Evolutionary conservation across 2,797 vertebrate species (phyloP).

Genomic region (Chelonia mydas): DNA sequence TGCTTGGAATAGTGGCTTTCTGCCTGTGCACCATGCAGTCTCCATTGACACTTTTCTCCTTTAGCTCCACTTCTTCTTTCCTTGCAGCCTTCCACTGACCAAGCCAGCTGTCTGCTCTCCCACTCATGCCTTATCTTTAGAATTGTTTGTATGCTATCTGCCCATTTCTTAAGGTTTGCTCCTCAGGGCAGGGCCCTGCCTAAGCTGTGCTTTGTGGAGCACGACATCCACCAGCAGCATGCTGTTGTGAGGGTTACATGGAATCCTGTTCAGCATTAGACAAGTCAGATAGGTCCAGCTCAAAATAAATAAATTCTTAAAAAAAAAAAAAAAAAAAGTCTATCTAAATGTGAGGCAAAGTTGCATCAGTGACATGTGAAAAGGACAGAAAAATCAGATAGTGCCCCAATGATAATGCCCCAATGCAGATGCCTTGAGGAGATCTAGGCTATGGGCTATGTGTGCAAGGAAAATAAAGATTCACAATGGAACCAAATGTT

Average conservation of each 20-base stretch:
- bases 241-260: background rate
- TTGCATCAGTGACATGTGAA: constrained; percentile 20
- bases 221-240: background rate
- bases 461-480: constrained; percentile 12
- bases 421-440: background rate
- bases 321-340: constrained; percentile 26
- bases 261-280: background rate
- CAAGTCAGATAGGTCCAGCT: background rate
- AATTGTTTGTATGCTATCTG: constrained; percentile 22
- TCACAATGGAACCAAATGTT: background rate
- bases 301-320: background rate
- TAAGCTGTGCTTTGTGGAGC: background rate
- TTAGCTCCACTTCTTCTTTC: fast-evolving
- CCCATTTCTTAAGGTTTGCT: background rate
- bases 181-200: background rate
- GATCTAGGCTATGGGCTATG: constrained; percentile 37
- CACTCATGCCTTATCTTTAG: background rate
- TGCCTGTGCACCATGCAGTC: background rate
- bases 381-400: constrained; percentile 27
- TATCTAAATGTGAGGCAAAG: background rate
- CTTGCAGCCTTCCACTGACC: background rate
- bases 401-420: background rate
- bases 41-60: background rate
- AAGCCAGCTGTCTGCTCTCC: background rate
- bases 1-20: background rate